Conservation (phyloP, 2,113 vertebrate species). For the Oreochromis niloticus region DNA sequence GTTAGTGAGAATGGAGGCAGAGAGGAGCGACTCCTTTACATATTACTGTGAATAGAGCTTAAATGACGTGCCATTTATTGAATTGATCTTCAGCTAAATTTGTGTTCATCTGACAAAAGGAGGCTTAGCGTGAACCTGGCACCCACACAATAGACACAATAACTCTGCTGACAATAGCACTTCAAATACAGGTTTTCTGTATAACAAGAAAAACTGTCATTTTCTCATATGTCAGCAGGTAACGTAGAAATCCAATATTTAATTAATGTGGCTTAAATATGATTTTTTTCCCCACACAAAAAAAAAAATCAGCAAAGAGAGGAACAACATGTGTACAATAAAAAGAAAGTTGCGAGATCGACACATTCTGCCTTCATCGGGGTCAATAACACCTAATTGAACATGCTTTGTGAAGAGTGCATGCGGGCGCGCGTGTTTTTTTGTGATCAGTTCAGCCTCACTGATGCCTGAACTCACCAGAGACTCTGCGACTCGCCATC, state of each 20-base stretch:
- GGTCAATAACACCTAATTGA: neutral
- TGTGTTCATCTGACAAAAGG: neutral
- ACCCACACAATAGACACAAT: neutral
- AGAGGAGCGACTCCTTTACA: neutral
- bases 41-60: neutral
- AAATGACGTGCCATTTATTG: neutral
- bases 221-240: neutral
- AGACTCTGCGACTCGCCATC: neutral
- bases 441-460: neutral
- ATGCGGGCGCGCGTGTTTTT: rapidly evolving
- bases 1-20: neutral
- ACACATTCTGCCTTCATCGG: neutral
- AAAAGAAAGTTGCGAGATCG: neutral
- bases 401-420: neutral
- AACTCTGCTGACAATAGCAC: neutral
- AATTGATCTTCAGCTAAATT: neutral
- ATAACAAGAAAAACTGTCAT: neutral
- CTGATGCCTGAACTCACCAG: neutral
- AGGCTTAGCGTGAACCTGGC: neutral
- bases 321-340: neutral
- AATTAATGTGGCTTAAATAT: neutral
- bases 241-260: neutral
- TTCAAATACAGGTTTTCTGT: neutral
- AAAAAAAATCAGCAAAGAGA: neutral
- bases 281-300: neutral